Conservation (phyloP, 2,888 invertebrate genomes). For the Pristionchus mayeri region DNA sequence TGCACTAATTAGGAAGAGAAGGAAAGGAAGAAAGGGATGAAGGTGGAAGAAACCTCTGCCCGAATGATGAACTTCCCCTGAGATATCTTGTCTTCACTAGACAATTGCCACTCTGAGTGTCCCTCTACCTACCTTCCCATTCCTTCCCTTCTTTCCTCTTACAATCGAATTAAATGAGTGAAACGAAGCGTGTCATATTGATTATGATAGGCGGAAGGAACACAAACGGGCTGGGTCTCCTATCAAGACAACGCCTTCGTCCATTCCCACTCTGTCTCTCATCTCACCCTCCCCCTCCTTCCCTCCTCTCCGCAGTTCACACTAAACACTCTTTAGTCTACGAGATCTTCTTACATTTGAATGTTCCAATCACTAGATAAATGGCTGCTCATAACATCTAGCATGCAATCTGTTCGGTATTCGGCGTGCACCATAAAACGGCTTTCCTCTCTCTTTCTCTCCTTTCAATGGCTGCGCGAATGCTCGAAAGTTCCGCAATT, state of each 20-base stretch:
- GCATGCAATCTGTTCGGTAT: too few species aligned
- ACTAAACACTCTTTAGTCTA: background rate
- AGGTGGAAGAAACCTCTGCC: background rate
- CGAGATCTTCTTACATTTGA: too few species aligned
- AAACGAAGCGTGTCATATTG: slow-evolving; percentile 41
- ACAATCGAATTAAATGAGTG: slow-evolving; percentile 45
- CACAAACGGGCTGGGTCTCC: background rate
- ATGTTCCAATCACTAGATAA: too few species aligned
- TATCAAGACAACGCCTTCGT: background rate
- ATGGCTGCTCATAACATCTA: too few species aligned
- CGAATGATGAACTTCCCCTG: background rate
- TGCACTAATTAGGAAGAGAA: background rate
- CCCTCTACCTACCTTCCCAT: background rate
- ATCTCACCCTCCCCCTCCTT: background rate
- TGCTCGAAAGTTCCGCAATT: background rate
- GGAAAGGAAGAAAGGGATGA: background rate
- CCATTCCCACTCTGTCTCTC: background rate
- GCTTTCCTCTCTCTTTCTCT: background rate
- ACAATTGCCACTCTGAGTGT: background rate
- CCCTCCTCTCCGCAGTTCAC: background rate
- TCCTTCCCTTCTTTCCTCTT: slow-evolving; percentile 9
- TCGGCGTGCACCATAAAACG: too few species aligned
- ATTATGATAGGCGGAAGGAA: slow-evolving; percentile 31
- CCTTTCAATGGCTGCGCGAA: background rate
- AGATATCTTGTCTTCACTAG: slow-evolving; percentile 27